Conservation (phyloP, 2,113 vertebrate species). For the Corythornis madagascariensis region DNA sequence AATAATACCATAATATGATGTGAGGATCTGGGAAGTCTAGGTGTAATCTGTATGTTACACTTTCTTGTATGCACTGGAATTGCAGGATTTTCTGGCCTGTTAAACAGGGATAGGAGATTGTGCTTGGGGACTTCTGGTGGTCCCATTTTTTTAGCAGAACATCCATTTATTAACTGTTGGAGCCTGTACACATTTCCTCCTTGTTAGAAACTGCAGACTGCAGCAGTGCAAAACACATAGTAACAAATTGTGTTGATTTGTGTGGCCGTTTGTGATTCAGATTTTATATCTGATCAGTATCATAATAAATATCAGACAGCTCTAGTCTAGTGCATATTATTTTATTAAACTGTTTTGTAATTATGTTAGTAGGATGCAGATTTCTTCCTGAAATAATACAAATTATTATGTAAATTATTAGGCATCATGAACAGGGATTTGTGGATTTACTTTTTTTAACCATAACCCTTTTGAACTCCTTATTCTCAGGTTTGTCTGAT, state of each 20-base stretch:
- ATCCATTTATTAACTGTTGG: background rate
- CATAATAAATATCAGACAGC: background rate
- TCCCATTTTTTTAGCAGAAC: background rate
- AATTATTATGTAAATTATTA: background rate
- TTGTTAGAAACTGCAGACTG: background rate
- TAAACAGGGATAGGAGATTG: background rate
- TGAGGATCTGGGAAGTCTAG: background rate
- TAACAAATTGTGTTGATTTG: background rate
- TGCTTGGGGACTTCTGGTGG: background rate
- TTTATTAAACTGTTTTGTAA: background rate
- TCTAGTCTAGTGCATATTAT: background rate
- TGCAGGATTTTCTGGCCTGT: background rate
- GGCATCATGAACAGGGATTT: background rate
- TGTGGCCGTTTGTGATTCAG: background rate
- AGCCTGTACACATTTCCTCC: background rate
- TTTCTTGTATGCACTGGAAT: background rate
- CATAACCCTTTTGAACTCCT: background rate
- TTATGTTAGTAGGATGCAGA: background rate
- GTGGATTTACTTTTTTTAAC: slow-evolving; percentile 57
- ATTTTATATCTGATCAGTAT: background rate
- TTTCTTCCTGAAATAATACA: background rate
- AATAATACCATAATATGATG: background rate
- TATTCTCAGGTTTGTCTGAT: background rate
- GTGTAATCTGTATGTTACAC: background rate
- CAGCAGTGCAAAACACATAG: background rate